A percentile compares a stretch with the other conserved stretches of the same genome.
These are phyloP conservation scores for Philantomba maxwellii DNA, from an alignment of 2,113 vertebrate species.

Conservation along the genomic window DNA sequence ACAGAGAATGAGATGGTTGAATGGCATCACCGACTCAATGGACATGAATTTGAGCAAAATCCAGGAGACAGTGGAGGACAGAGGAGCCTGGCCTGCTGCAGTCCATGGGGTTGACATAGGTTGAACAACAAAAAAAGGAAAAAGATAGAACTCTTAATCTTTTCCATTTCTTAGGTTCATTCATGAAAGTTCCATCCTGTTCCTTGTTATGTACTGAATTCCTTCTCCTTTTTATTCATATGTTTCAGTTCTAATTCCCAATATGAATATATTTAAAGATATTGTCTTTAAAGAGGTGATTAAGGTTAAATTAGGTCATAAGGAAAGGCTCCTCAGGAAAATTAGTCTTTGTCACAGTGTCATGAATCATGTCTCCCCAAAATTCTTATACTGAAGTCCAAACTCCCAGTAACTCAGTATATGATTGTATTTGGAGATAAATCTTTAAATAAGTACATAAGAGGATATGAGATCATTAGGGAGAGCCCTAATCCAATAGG, in stretches of 20 bases:
- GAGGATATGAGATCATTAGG: background rate
- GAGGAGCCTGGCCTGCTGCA: background rate
- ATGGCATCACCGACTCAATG: background rate
- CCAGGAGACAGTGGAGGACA: background rate
- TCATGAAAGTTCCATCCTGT: background rate
- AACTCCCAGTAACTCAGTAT: background rate
- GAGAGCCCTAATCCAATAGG: background rate
- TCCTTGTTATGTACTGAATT: background rate
- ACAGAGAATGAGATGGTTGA: background rate
- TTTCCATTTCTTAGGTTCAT: background rate
- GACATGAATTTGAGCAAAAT: background rate
- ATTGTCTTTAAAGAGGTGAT: background rate
- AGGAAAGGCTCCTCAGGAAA: background rate
- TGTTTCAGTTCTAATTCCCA: background rate
- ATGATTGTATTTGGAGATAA: background rate
- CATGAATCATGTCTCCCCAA: background rate
- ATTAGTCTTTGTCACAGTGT: background rate
- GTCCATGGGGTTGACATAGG: accelerated
- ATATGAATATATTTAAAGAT: background rate
- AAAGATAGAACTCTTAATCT: background rate
- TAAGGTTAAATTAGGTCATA: background rate
- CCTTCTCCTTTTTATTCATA: background rate
- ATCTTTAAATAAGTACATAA: background rate
- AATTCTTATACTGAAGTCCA: background rate
- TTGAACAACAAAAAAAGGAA: background rate